These are phyloP conservation scores for Drosophila emarginata DNA, from an alignment of 2,888 invertebrate species.

Conservation along the genomic window DNA sequence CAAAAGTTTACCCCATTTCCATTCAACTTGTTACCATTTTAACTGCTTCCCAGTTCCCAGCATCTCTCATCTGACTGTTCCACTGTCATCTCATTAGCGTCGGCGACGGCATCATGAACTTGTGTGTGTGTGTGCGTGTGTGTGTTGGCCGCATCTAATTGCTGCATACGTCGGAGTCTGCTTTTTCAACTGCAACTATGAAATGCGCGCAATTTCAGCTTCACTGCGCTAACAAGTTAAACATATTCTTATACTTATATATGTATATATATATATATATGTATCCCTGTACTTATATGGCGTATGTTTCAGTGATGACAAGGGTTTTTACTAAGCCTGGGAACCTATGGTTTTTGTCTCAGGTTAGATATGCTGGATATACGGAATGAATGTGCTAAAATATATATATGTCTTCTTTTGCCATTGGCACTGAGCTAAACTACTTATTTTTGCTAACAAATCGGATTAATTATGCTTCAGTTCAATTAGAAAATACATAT, in stretches of 20 bases:
- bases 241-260: constrained; percentile 77
- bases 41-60: constrained; percentile 68
- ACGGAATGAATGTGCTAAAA: not conserved
- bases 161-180: constrained; percentile 71
- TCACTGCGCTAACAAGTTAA: constrained; percentile 80
- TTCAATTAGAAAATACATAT: not conserved
- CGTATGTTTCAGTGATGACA: constrained; percentile 51
- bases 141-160: constrained; percentile 75
- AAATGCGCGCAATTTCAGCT: constrained; percentile 55
- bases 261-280: constrained; percentile 38
- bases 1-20: constrained; percentile 22
- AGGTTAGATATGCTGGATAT: constrained; percentile 2
- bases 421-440: not conserved
- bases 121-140: constrained; percentile 63
- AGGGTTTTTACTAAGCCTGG: constrained; percentile 60
- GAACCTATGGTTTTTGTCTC: constrained; percentile 63
- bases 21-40: constrained; percentile 30
- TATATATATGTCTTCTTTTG: not conserved
- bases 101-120: constrained; percentile 35
- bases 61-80: constrained; percentile 6
- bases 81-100: constrained; percentile 66
- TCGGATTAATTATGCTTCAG: not conserved
- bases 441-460: not conserved
- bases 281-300: constrained; percentile 62
- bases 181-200: constrained; percentile 17